phyloP scores from a whole-genome alignment of 2,888 invertebrate genomes.

The Masnerella sp. region DNA sequence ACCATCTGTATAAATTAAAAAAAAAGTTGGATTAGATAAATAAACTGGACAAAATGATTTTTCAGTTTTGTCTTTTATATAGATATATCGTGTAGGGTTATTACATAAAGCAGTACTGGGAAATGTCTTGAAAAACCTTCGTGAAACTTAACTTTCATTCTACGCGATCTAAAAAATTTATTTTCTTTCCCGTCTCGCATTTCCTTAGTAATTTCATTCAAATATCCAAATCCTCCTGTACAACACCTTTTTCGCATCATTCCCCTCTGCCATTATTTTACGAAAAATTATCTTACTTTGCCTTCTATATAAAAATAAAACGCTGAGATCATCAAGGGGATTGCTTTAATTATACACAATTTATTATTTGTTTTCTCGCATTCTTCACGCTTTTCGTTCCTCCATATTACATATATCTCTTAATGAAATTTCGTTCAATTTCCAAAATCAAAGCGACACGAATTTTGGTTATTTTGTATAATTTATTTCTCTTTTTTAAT shows the following conservation, averaged over 20 bases:
- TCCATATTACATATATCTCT: not conserved
- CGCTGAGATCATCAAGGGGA: constrained; percentile 72
- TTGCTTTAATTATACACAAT: constrained; percentile 69
- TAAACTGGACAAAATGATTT: constrained; percentile 4
- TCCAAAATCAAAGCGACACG: too few relatives aligned
- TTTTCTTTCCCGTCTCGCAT: constrained; percentile 40
- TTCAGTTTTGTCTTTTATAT: constrained; percentile 66
- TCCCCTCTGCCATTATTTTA: constrained; percentile 60
- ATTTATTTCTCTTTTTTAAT: too few relatives aligned
- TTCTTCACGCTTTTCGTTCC: too few relatives aligned
- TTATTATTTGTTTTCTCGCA: constrained; percentile 59
- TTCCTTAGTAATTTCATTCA: constrained; percentile 39
- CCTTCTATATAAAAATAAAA: constrained; percentile 76
- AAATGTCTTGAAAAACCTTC: constrained; percentile 71
- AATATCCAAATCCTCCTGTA: constrained; percentile 57
- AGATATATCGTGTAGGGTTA: constrained; percentile 71
- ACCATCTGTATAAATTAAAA: not conserved
- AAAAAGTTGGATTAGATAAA: constrained; percentile 1
- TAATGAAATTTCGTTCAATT: too few relatives aligned
- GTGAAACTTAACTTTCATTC: constrained; percentile 67
- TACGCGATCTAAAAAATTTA: constrained; percentile 64
- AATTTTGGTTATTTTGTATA: too few relatives aligned
- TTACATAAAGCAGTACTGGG: constrained; percentile 75
- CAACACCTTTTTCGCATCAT: constrained; percentile 44
- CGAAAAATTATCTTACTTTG: constrained; percentile 69